These are phyloP conservation scores for Semaprochilodus insignis DNA, from an alignment of 2,797 vertebrate species.

Conservation along the genomic window DNA sequence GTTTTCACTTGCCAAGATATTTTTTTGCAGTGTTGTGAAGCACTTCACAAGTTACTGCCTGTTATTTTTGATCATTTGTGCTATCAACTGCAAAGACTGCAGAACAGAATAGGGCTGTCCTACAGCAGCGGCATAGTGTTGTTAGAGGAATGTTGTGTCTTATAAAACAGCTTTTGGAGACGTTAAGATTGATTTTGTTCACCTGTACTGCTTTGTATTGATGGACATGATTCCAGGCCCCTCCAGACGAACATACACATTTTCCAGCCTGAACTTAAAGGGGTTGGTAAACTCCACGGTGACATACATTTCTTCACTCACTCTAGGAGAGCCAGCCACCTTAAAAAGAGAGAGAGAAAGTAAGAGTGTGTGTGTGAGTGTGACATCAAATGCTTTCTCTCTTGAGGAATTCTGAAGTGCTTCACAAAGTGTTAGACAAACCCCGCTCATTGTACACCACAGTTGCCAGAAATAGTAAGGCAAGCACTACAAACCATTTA, in stretches of 20 bases:
- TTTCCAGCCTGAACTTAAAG: conserved; percentile 81
- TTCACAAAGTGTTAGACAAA: no score
- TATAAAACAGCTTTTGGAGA: neutral
- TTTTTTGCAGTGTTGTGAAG: no score
- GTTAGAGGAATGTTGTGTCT: neutral
- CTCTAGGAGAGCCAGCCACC: conserved; percentile 76
- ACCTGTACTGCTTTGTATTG: conserved; percentile 85
- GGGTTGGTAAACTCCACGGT: conserved; percentile 90
- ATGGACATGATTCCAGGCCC: conserved; percentile 84
- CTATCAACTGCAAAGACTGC: neutral
- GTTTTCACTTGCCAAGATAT: no score
- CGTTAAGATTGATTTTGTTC: conserved; percentile 39
- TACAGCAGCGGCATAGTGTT: neutral
- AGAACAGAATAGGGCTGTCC: neutral
- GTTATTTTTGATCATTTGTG: neutral
- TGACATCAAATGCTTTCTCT: no score
- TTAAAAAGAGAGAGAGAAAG: conserved; percentile 57
- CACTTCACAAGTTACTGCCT: neutral
- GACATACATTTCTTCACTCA: conserved; percentile 82
- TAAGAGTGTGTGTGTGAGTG: no score
- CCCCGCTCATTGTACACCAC: no score
- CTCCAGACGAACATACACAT: conserved; percentile 84
- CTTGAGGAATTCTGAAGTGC: no score
- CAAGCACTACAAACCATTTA: no score
- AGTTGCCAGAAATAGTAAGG: no score